Evolutionary conservation across 2,797 vertebrate species (phyloP).

Genomic region (Phalanger gymnotis): DNA sequence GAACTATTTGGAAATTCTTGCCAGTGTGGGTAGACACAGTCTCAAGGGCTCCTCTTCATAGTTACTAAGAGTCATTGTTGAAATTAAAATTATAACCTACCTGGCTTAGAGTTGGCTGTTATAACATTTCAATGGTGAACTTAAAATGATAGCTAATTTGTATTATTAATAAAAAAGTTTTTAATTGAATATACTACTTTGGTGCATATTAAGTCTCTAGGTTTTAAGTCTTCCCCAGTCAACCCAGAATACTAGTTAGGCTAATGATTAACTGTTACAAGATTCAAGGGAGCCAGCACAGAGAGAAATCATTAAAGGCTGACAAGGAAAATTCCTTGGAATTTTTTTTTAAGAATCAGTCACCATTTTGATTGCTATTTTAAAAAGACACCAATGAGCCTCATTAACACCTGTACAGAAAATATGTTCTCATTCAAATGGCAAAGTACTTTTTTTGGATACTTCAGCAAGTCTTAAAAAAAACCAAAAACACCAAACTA

Average conservation of each 20-base stretch:
- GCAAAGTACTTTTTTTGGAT: background rate
- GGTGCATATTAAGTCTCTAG: background rate
- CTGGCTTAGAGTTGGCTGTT: background rate
- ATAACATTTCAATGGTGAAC: background rate
- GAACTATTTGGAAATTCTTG: slow-evolving; percentile 22
- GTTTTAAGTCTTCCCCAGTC: slow-evolving; percentile 13
- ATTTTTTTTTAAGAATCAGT: background rate
- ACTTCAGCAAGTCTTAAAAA: background rate
- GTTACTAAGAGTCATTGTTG: slow-evolving; percentile 36
- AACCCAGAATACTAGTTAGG: background rate
- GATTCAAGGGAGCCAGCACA: background rate
- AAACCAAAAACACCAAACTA: background rate
- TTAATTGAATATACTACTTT: background rate
- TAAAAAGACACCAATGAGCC: background rate
- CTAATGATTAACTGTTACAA: background rate
- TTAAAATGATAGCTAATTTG: slow-evolving; percentile 33
- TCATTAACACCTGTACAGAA: background rate
- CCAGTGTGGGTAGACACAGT: background rate
- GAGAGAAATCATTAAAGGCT: background rate
- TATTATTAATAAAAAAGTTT: slow-evolving; percentile 36
- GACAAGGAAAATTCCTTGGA: background rate
- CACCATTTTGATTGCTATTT: background rate
- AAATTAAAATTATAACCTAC: slow-evolving; percentile 47
- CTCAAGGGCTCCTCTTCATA: background rate
- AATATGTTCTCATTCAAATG: background rate